Conservation (phyloP, 1,140 invertebrate species). For the Cherax quadricarinatus region DNA sequence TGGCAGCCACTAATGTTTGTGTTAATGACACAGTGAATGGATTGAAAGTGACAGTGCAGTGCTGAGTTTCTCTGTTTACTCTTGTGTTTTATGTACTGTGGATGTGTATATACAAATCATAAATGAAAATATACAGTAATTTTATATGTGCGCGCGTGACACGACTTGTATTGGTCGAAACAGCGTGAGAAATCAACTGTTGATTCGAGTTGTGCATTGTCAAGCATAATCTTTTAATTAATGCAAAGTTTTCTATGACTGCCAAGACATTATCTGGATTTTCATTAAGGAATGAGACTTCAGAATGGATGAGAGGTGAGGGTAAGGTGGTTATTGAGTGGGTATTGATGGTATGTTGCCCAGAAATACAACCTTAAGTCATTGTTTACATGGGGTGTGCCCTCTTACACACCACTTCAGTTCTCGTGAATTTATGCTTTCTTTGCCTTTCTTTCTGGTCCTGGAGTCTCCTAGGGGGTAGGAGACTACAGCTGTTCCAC, state of each 20-base stretch:
- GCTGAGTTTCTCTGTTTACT: not conserved
- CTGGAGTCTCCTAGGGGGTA: no score
- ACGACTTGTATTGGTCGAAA: not conserved
- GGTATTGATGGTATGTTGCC: not conserved
- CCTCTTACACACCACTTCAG: not conserved
- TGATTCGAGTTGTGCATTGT: conserved; percentile 15
- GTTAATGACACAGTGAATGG: conserved; percentile 54
- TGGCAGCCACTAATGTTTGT: conserved; percentile 59
- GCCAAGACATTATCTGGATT: conserved; percentile 4
- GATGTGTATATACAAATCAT: conserved; percentile 19
- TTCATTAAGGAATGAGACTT: conserved; percentile 55
- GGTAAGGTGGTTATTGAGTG: not conserved
- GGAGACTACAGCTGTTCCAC: no score
- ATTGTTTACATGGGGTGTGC: conserved; percentile 38
- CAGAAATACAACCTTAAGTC: not conserved
- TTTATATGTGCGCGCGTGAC: not conserved
- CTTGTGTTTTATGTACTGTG: not conserved
- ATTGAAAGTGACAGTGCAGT: conserved; percentile 47
- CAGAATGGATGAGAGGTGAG: conserved; percentile 68
- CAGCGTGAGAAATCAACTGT: conserved; percentile 8
- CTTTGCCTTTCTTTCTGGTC: not conserved
- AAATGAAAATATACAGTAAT: not conserved
- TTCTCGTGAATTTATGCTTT: not conserved
- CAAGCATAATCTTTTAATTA: conserved; percentile 23
- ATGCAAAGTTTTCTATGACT: conserved; percentile 23